Conservation (phyloP, 2,888 invertebrate species). For the Vanessa cardui region DNA sequence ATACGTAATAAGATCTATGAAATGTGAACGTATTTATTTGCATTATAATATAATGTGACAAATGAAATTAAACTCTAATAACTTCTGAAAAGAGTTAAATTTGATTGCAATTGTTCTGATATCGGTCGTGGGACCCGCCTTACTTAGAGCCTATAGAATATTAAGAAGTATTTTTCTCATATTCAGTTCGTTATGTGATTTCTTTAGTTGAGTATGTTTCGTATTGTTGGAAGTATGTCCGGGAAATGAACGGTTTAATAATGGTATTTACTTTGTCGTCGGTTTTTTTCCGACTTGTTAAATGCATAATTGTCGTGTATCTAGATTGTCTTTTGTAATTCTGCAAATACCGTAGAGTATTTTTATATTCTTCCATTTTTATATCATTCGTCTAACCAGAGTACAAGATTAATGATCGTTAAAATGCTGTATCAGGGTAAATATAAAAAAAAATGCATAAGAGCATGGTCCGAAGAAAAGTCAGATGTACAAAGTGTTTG, state of each 20-base stretch:
- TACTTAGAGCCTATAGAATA: conserved; percentile 24
- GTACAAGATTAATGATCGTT: no score
- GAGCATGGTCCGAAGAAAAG: no score
- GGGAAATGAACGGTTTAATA: conserved; percentile 24
- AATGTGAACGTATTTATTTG: conserved; percentile 3
- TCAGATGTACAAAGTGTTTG: no score
- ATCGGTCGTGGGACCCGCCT: conserved; percentile 34
- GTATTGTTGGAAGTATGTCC: conserved; percentile 33
- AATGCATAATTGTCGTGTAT: neutral
- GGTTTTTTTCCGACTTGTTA: neutral
- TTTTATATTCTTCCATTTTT: no score
- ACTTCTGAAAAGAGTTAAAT: neutral
- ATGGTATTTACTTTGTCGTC: conserved; percentile 5
- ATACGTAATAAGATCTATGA: conserved; percentile 11
- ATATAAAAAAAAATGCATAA: no score
- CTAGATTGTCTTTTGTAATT: neutral
- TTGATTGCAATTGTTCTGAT: neutral
- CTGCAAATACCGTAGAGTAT: neutral
- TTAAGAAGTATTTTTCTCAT: conserved; percentile 37
- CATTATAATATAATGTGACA: neutral
- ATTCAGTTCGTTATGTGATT: conserved; percentile 36
- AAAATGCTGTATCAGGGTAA: no score
- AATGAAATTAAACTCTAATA: conserved; percentile 12
- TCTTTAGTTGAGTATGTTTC: conserved; percentile 30
- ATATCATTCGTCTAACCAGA: no score